A percentile compares a stretch with the other conserved stretches of the same genome.
Conservation (phyloP, 2,113 vertebrate genomes). For the Archocentrus centrarchus region DNA sequence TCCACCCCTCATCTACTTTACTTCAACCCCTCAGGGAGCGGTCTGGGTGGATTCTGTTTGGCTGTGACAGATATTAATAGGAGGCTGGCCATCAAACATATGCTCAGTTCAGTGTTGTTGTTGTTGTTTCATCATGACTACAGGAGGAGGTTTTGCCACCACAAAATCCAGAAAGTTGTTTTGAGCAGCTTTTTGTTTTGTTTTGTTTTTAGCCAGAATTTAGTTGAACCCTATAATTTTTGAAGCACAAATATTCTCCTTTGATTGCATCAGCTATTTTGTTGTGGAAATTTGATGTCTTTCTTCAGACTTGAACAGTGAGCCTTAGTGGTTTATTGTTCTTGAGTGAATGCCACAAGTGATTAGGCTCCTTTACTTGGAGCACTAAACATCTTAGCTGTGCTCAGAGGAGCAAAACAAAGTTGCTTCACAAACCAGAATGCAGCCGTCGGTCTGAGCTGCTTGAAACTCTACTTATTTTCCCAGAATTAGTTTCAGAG, state of each 20-base stretch:
- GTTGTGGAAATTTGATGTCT: slow-evolving; percentile 50
- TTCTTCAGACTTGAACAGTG: slow-evolving; percentile 34
- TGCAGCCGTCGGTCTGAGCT: slow-evolving; percentile 28
- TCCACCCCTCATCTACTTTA: slow-evolving; percentile 17
- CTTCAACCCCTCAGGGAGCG: slow-evolving; percentile 1
- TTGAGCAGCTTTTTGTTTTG: slow-evolving; percentile 16
- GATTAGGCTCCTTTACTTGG: slow-evolving; percentile 48
- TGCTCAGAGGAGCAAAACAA: slow-evolving; percentile 47
- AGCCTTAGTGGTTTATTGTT: slow-evolving; percentile 57
- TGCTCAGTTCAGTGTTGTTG: slow-evolving; percentile 25
- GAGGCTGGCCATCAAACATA: slow-evolving; percentile 21
- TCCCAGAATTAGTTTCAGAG: slow-evolving; percentile 48
- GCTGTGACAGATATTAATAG: slow-evolving; percentile 45
- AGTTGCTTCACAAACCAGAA: slow-evolving; percentile 53
- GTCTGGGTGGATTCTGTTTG: not conserved
- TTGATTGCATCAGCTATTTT: slow-evolving; percentile 32
- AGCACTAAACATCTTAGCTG: slow-evolving; percentile 57
- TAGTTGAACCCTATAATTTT: slow-evolving; percentile 54
- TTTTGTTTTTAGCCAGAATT: slow-evolving; percentile 20
- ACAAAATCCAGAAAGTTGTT: slow-evolving; percentile 25
- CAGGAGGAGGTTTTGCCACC: slow-evolving; percentile 11
- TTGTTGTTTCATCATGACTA: slow-evolving; percentile 36
- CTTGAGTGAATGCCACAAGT: slow-evolving; percentile 52
- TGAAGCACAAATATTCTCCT: slow-evolving; percentile 45
- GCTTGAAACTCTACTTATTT: slow-evolving; percentile 39